Evolutionary conservation across 1,140 invertebrate species (phyloP).

Genomic region (Sweltsa coloradensis): DNA sequence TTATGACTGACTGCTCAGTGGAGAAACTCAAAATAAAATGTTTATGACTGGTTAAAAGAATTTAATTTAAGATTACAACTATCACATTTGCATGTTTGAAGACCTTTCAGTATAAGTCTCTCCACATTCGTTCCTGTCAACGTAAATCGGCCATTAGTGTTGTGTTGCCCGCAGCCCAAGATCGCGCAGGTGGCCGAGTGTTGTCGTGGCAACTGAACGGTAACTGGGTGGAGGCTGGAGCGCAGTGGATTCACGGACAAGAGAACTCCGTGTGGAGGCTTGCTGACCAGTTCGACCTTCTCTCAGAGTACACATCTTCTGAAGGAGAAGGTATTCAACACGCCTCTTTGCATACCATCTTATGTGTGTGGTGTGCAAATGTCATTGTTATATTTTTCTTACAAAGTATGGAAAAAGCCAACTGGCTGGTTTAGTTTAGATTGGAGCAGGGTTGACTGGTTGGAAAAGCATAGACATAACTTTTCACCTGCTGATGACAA

Average conservation of each 20-base stretch:
- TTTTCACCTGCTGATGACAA: no score
- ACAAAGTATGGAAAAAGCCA: background rate
- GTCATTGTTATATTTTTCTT: background rate
- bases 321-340: constrained; percentile 30
- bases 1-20: no score
- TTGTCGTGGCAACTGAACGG: constrained; percentile 31
- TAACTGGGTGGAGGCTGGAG: constrained; percentile 46
- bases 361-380: background rate
- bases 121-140: no score
- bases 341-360: background rate
- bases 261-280: constrained; percentile 41
- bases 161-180: constrained; percentile 30
- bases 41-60: no score
- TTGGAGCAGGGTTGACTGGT: no score
- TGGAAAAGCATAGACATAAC: no score
- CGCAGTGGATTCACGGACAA: constrained; percentile 64
- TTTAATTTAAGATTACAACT: no score
- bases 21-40: no score
- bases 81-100: no score
- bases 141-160: constrained; percentile 16
- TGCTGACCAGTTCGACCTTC: constrained; percentile 27
- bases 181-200: constrained; percentile 47
- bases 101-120: no score
- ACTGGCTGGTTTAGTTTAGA: background rate
- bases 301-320: constrained; percentile 30